Evolutionary conservation across 2,888 invertebrate genomes (phyloP), one percentile per base, ranked within the genome.

Genomic region (Cistogaster globosa): DNA sequence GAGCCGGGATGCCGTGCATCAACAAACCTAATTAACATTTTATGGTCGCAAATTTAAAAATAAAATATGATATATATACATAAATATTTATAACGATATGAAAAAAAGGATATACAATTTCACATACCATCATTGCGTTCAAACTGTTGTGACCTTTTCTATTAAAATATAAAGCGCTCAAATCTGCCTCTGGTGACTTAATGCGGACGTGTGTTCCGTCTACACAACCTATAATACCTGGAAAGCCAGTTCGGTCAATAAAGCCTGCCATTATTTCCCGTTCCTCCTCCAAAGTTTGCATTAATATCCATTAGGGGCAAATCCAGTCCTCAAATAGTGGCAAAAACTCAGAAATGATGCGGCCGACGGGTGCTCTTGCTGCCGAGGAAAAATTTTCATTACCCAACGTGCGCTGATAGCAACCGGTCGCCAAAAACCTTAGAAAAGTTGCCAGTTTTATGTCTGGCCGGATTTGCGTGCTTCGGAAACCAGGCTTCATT

Each of bases 361-460:
- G n/a, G n/a, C n/a, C n/a, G n/a, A n/a, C n/a, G n/a, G n/a, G n/a
- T n/a, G n/a, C n/a, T n/a, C 26, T 53, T 53, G 53, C 53, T 53
- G 62, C 22, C n/a, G 63, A 63, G 20, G 63, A 63, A 11, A 63
- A 5, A 5, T 26, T 63, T 45, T 63, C 63, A 38, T 63, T 63
- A 1, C 63, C 63, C 4, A 63, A 5, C 5, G 42, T 20, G 7
- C 45, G 42, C 20, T 45, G 63, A 16, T 63, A 63, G 22, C 45
- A 45, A 5, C 63, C 63, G 2, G 63, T 63, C 1, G 42, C 63
- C 18, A 63, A 38, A 12, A 63, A 63, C 2, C 63, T 8, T 22
- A 42, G 22, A 22, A 63, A 63, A 3, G 45, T 63, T 20, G 45
- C 63, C 45, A 63, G 12, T 45, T 63, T 63, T 5, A 63, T 63